phyloP scores from a whole-genome alignment of 2,113 vertebrate genomes.

The Corythoichthys intestinalis region DNA sequence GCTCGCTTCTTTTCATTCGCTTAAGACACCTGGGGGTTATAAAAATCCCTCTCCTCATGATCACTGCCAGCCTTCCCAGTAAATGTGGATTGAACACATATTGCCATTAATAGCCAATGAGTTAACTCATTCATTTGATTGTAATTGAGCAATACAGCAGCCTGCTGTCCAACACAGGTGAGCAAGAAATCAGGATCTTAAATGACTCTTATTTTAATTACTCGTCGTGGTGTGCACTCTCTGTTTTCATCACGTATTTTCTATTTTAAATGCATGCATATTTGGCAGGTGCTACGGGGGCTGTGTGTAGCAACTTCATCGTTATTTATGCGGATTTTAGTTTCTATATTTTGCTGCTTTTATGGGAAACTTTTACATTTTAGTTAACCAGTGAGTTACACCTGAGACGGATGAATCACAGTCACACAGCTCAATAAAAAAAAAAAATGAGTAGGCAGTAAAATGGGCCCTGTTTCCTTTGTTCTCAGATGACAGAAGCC shows the following conservation, averaged over 20 bases:
- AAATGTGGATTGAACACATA: no score
- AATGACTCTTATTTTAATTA: constrained; percentile 19
- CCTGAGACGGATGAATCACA: constrained; percentile 40
- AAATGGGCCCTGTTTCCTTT: constrained; percentile 11
- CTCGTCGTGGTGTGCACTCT: constrained; percentile 15
- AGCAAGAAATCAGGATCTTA: constrained; percentile 7
- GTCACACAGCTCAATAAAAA: constrained; percentile 22
- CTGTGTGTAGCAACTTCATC: neutral
- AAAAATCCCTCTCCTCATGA: no score
- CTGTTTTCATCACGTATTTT: constrained; percentile 14
- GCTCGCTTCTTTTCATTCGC: no score
- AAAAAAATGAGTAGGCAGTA: constrained; percentile 16
- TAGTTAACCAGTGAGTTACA: constrained; percentile 10
- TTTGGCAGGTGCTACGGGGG: constrained; percentile 18
- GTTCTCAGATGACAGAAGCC: constrained; percentile 29
- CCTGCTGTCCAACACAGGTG: neutral
- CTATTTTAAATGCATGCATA: constrained; percentile 11
- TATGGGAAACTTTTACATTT: neutral
- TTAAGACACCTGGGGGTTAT: no score
- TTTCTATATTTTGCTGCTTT: constrained; percentile 5
- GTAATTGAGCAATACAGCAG: neutral
- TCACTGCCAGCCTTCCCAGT: no score
- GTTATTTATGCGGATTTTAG: constrained; percentile 7
- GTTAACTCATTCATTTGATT: constrained; percentile 5
- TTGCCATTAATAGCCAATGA: no score